A percentile compares a stretch with the other conserved stretches of the same genome.
Conservation (phyloP, 2,888 invertebrate genomes). For the Brenthis ino region DNA sequence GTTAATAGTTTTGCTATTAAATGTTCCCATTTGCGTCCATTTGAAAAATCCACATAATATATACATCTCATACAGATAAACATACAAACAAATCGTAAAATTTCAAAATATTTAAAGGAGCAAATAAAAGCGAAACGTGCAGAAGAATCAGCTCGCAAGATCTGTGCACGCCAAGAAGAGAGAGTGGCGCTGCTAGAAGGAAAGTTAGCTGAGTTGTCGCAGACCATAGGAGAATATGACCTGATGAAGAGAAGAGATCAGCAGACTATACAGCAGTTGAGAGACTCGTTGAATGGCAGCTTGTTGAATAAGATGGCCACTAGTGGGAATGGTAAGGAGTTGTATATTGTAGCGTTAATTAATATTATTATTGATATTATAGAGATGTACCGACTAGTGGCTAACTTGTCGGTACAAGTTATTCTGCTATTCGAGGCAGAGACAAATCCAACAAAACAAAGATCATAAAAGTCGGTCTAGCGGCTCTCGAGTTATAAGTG, state of each 20-base stretch:
- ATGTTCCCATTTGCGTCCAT: no score
- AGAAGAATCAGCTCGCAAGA: conserved; percentile 86
- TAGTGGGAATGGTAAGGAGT: conserved; percentile 34
- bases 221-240: conserved; percentile 90
- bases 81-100: no score
- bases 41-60: no score
- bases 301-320: conserved; percentile 57
- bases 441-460: no score
- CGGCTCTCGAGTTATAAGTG: no score
- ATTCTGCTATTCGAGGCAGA: no score
- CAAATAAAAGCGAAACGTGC: conserved; percentile 87
- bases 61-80: no score
- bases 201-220: conserved; percentile 89
- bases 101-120: conserved; percentile 70
- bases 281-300: conserved; percentile 71
- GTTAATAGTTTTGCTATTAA: no score
- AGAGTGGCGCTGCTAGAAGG: conserved; percentile 89
- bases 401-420: no score
- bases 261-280: conserved; percentile 86
- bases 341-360: not conserved
- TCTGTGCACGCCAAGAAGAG: conserved; percentile 88
- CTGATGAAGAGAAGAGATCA: conserved; percentile 87
- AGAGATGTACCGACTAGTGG: no score
- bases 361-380: no score
- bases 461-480: no score